These are phyloP conservation scores for Muscicapa striata DNA, from an alignment of 2,797 vertebrate species.

Conservation along the genomic window DNA sequence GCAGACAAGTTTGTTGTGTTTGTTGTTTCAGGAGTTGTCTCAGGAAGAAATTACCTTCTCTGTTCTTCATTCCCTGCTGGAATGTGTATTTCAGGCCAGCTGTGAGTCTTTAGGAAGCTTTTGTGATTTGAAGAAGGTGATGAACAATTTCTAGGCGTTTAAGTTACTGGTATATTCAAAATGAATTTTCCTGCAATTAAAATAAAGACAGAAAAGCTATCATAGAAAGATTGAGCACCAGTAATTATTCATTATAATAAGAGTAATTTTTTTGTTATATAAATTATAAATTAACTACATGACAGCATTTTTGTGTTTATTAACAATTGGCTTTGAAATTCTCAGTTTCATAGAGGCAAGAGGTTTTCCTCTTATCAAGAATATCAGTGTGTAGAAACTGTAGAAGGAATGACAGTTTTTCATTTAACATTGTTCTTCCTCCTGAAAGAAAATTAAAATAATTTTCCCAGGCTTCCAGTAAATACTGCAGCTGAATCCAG, in stretches of 20 bases:
- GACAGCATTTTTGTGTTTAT: background rate
- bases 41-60: background rate
- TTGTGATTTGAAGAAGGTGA: background rate
- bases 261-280: background rate
- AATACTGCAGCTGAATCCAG: conserved; percentile 37
- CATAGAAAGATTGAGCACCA: background rate
- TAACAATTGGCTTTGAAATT: background rate
- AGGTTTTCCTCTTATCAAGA: background rate
- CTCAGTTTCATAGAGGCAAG: background rate
- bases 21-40: background rate
- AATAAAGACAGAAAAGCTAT: background rate
- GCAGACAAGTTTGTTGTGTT: background rate
- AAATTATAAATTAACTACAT: background rate
- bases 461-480: conserved; percentile 45
- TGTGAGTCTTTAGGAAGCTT: background rate
- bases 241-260: background rate
- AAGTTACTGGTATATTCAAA: background rate
- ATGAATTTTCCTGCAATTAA: background rate
- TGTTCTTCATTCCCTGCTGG: background rate
- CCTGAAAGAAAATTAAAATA: background rate
- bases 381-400: background rate
- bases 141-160: background rate
- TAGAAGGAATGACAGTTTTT: background rate
- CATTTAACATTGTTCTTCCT: background rate
- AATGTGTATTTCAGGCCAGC: background rate